Percentiles rank a stretch among this genome's conserved stretches.
These are phyloP conservation scores for Rhagoletis zephyria DNA, from an alignment of 1,140 invertebrate species.

Conservation along the genomic window DNA sequence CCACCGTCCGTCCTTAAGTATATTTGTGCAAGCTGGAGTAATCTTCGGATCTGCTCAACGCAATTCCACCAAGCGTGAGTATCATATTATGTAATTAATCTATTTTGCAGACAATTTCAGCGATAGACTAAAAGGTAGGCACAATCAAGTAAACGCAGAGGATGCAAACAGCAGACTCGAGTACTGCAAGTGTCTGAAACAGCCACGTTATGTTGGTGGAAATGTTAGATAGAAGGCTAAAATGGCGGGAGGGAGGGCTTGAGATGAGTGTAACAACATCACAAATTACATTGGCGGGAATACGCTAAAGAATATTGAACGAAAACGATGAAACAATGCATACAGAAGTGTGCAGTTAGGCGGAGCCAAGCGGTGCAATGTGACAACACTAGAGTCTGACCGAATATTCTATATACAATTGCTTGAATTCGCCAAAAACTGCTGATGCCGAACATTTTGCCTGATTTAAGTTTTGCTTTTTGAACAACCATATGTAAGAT, in stretches of 20 bases:
- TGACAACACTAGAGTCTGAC: neutral
- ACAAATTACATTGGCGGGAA: slow-evolving; percentile 25
- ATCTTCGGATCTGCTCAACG: neutral
- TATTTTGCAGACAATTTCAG: slow-evolving; percentile 43
- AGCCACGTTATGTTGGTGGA: neutral
- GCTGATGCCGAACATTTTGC: neutral
- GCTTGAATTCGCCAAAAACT: neutral
- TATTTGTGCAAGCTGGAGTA: neutral
- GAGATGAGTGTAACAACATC: slow-evolving; percentile 3
- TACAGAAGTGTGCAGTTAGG: neutral
- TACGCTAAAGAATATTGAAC: neutral
- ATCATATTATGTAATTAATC: slow-evolving; percentile 50
- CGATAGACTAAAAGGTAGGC: neutral
- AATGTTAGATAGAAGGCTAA: neutral
- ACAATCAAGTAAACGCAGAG: neutral
- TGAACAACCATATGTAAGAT: no score
- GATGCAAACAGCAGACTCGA: neutral
- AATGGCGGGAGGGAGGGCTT: neutral
- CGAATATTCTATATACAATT: no score
- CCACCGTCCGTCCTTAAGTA: neutral
- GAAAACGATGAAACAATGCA: neutral
- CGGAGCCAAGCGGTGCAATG: neutral
- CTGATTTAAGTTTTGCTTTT: no score
- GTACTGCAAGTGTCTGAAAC: neutral
- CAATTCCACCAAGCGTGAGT: slow-evolving; percentile 22